Evolutionary conservation across 2,888 invertebrate genomes (phyloP).

Genomic region (Colostygia pectinataria): DNA sequence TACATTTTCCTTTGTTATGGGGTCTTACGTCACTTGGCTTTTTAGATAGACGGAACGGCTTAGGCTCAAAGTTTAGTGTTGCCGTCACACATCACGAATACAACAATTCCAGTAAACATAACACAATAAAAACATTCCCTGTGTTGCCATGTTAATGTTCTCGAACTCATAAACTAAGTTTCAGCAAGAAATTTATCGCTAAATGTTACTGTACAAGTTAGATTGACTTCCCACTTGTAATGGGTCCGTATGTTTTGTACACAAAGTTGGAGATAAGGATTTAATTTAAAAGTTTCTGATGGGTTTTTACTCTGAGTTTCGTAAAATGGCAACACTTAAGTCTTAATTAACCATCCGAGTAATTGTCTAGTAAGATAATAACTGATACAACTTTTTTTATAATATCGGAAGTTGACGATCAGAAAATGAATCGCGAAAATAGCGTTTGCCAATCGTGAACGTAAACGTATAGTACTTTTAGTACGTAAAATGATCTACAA

Average conservation of each 20-base stretch:
- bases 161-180: constrained; percentile 47
- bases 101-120: background rate
- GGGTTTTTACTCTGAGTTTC: constrained; percentile 2
- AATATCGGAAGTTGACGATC: too few species aligned
- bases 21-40: too few species aligned
- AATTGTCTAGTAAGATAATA: too few species aligned
- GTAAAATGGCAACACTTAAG: background rate
- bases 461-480: too few species aligned
- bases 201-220: constrained; percentile 57
- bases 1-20: too few species aligned
- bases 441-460: too few species aligned
- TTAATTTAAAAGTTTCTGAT: constrained; percentile 24
- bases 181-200: constrained; percentile 49
- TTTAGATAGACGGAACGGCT: too few species aligned
- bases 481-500: too few species aligned
- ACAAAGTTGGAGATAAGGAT: constrained; percentile 28
- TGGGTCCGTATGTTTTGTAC: constrained; percentile 39
- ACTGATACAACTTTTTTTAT: too few species aligned
- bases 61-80: too few species aligned
- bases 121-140: constrained; percentile 28
- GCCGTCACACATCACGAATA: constrained; percentile 2
- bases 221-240: constrained; percentile 56
- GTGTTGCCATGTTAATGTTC: constrained; percentile 37
- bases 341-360: too few species aligned
- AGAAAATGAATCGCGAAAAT: too few species aligned